phyloP scores from a whole-genome alignment of 2,888 invertebrate species.

The Drosophila kambysellisi region DNA sequence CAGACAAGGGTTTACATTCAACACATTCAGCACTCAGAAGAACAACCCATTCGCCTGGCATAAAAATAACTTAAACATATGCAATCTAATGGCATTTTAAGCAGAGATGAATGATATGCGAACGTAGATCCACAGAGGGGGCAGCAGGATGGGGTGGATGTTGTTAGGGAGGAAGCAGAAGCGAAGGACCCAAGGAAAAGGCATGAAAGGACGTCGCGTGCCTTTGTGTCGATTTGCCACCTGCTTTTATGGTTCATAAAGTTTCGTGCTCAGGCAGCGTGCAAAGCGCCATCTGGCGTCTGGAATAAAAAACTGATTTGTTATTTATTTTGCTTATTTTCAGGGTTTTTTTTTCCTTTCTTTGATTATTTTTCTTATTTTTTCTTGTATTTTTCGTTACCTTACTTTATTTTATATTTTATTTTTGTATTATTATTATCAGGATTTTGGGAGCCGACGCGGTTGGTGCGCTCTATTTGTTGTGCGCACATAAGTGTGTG shows the following conservation, averaged over 20 bases:
- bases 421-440: slow-evolving; percentile 33
- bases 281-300: slow-evolving; percentile 45
- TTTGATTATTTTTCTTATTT: not conserved
- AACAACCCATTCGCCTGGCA: slow-evolving; percentile 17
- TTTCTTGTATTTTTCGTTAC: not conserved
- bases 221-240: slow-evolving; percentile 63
- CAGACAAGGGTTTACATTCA: slow-evolving; percentile 12
- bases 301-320: slow-evolving; percentile 55
- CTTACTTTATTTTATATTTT: slow-evolving; percentile 21
- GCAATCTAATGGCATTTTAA: slow-evolving; percentile 72
- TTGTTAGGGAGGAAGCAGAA: not conserved
- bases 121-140: slow-evolving; percentile 23
- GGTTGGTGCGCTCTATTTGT: slow-evolving; percentile 62
- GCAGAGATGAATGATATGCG: slow-evolving; percentile 61
- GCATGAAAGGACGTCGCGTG: slow-evolving; percentile 56
- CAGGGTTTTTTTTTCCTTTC: not conserved
- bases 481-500: slow-evolving; percentile 11
- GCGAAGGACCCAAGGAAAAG: not conserved
- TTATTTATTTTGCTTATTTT: slow-evolving; percentile 26
- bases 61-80: slow-evolving; percentile 58
- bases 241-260: slow-evolving; percentile 79
- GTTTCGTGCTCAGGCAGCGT: slow-evolving; percentile 38
- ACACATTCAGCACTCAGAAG: not conserved
- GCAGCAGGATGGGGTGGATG: not conserved
- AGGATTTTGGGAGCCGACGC: slow-evolving; percentile 24